These are phyloP conservation scores for Acromyrmex charruanus DNA, from an alignment of 1,140 invertebrate species.

Conservation along the genomic window DNA sequence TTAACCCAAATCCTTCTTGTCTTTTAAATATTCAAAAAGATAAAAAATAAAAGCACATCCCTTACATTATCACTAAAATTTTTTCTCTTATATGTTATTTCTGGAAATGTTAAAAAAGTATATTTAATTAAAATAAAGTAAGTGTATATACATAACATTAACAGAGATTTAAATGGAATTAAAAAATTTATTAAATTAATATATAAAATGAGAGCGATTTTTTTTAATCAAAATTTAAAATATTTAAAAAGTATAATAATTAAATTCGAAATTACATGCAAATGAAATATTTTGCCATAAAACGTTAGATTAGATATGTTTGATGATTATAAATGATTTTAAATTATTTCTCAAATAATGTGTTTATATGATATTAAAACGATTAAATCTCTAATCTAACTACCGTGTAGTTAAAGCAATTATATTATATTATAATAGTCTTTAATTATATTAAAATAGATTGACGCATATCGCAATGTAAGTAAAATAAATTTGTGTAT, in stretches of 20 bases:
- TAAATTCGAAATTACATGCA: not conserved
- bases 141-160: not conserved
- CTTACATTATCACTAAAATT: not conserved
- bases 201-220: not conserved
- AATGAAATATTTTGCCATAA: not conserved
- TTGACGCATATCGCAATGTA: not conserved
- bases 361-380: not conserved
- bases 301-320: not conserved
- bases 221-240: not conserved
- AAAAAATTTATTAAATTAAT: not conserved
- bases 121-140: slow-evolving; percentile 17
- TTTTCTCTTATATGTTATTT: not conserved
- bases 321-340: not conserved
- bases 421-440: not conserved
- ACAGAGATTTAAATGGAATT: not conserved
- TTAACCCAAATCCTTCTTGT: not conserved
- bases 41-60: not conserved
- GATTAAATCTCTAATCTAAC: not conserved
- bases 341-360: not conserved
- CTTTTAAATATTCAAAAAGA: not conserved
- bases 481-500: slow-evolving; percentile 4
- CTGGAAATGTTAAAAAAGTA: not conserved
- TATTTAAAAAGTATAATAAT: not conserved
- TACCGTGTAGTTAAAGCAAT: not conserved
- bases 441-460: no score